phyloP scores from a whole-genome alignment of 2,888 invertebrate species.

The Athalia rosae region DNA sequence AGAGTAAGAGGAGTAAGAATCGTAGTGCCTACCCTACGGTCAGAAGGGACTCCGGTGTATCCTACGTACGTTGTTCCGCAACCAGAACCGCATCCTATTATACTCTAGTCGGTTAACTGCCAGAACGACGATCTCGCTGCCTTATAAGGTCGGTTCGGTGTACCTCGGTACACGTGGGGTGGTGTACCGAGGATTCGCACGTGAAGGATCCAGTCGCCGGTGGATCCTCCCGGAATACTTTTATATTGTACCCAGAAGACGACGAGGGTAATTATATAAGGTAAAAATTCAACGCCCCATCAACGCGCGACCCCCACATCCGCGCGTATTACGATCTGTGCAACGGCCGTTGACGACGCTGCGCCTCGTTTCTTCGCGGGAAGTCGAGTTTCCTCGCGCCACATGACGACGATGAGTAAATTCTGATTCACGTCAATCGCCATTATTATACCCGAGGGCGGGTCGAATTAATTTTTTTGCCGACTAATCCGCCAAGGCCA shows the following conservation, averaged over 20 bases:
- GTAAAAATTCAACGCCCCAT: constrained; percentile 28
- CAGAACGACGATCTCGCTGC: constrained; percentile 55
- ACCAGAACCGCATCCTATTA: constrained; percentile 64
- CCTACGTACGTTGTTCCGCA: constrained; percentile 60
- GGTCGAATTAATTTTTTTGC: constrained; percentile 49
- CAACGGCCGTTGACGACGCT: constrained; percentile 27
- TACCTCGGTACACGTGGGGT: constrained; percentile 56
- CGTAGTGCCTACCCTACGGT: constrained; percentile 50
- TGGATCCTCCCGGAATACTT: too few species aligned
- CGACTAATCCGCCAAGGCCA: constrained; percentile 67
- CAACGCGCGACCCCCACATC: constrained; percentile 25
- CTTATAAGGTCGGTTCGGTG: constrained; percentile 62
- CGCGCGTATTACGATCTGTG: constrained; percentile 11
- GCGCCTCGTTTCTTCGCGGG: not conserved
- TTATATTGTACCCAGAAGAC: too few species aligned
- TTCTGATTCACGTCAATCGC: too few species aligned
- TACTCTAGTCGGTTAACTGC: constrained; percentile 61
- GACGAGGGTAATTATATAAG: not conserved
- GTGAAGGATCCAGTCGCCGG: not conserved
- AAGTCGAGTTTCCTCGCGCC: too few species aligned
- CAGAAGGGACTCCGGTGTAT: constrained; percentile 58
- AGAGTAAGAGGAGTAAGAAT: constrained; percentile 26
- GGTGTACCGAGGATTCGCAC: constrained; percentile 42
- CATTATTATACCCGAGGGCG: too few species aligned
- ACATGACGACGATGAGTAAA: too few species aligned